These are phyloP conservation scores for Laticauda colubrina DNA, from an alignment of 2,113 vertebrate species.

Conservation along the genomic window DNA sequence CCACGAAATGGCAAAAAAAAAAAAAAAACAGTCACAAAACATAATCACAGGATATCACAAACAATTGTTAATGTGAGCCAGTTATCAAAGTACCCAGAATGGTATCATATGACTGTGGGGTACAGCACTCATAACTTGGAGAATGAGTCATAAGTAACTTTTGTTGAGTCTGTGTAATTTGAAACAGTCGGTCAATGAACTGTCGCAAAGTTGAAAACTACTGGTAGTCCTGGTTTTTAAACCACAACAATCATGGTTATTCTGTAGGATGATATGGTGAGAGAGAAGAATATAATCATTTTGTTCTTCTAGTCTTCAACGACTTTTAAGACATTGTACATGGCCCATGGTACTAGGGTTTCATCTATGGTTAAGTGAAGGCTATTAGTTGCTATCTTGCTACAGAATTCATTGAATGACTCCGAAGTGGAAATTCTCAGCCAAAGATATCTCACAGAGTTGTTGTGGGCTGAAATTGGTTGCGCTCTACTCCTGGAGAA, in stretches of 20 bases:
- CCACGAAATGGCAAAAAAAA: background rate
- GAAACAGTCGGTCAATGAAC: background rate
- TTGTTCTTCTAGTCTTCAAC: background rate
- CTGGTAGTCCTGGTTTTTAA: background rate
- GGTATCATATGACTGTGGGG: background rate
- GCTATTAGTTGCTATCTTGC: background rate
- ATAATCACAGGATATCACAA: background rate
- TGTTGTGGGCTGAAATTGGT: background rate
- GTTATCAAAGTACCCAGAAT: background rate
- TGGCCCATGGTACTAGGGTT: background rate
- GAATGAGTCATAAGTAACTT: background rate
- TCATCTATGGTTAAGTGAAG: background rate
- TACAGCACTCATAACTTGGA: background rate
- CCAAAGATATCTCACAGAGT: background rate
- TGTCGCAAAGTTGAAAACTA: background rate
- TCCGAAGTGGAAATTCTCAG: background rate
- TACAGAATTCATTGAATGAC: background rate
- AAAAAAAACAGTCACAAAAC: background rate
- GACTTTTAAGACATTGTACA: background rate
- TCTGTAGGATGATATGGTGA: background rate
- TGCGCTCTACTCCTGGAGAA: background rate
- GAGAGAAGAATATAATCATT: background rate
- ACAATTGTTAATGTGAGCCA: background rate
- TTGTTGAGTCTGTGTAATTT: background rate
- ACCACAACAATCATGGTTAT: background rate